Evolutionary conservation across 2,113 vertebrate species (phyloP).

Genomic region (Ceratotherium simum): DNA sequence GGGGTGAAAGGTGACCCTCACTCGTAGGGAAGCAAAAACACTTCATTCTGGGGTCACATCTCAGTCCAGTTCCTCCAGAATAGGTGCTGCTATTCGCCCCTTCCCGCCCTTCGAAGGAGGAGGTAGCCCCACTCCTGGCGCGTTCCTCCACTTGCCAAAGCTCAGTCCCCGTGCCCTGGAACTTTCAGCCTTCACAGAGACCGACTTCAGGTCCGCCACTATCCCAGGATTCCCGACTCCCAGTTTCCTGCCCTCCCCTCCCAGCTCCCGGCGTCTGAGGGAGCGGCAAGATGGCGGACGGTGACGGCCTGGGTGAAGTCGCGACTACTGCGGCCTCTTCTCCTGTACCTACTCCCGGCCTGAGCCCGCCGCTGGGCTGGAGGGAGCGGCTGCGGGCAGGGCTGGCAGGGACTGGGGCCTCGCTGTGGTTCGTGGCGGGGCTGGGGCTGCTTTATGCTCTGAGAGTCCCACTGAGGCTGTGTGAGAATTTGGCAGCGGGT

Average conservation of each 20-base stretch:
- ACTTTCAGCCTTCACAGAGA: background rate
- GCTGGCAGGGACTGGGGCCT: slow-evolving; percentile 91
- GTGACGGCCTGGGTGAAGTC: slow-evolving; percentile 88
- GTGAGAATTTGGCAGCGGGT: slow-evolving; percentile 95
- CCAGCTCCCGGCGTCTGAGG: slow-evolving; percentile 33
- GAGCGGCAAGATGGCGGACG: slow-evolving; percentile 82
- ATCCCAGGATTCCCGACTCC: slow-evolving; percentile 90
- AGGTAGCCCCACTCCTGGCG: background rate
- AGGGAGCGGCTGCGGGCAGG: slow-evolving; percentile 90
- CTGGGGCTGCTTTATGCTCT: slow-evolving; percentile 93
- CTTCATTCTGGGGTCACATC: background rate
- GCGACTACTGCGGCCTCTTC: slow-evolving; percentile 83
- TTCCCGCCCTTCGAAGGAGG: background rate
- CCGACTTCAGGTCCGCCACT: slow-evolving; percentile 69
- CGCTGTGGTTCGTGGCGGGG: slow-evolving; percentile 91
- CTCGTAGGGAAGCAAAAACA: background rate
- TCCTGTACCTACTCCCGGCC: slow-evolving; percentile 76
- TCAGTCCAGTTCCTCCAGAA: background rate
- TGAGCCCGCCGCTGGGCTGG: slow-evolving; percentile 88
- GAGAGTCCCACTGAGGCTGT: slow-evolving; percentile 94
- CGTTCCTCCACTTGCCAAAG: background rate
- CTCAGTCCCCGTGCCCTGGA: background rate
- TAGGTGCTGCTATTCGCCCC: background rate
- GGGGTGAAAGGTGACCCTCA: background rate
- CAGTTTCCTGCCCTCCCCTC: slow-evolving; percentile 76